Percentiles rank a stretch among this genome's conserved stretches.
phyloP scores from a whole-genome alignment of 35 echinoderm and acorn worm species.

The Heliocidaris tuberculata region DNA sequence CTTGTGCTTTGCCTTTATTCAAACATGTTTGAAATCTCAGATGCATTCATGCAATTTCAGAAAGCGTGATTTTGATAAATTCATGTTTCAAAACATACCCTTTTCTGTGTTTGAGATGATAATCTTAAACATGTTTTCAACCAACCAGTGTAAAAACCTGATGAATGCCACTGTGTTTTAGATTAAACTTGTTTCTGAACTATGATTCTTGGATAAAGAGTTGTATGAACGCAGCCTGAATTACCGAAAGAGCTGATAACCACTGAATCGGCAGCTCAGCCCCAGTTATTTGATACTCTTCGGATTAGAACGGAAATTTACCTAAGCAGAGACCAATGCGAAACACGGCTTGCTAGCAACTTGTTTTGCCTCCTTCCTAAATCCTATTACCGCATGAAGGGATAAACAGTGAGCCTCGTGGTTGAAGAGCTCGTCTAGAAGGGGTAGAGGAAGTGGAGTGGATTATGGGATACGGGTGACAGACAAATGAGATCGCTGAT shows the following conservation, averaged over 20 bases:
- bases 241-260: not conserved
- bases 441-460: not conserved
- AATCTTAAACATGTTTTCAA: too few relatives aligned
- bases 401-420: not conserved
- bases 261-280: not conserved
- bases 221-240: not conserved
- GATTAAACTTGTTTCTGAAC: not conserved
- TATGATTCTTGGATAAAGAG: not conserved
- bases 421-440: not conserved
- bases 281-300: not conserved
- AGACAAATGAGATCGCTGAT: not conserved
- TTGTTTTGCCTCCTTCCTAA: not conserved
- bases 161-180: too few relatives aligned
- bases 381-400: not conserved
- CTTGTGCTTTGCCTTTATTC: too few relatives aligned
- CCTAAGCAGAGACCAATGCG: not conserved
- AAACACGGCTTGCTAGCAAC: not conserved
- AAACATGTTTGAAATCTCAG: too few relatives aligned
- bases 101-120: too few relatives aligned
- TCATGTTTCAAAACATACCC: too few relatives aligned
- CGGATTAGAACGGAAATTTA: not conserved
- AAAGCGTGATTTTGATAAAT: too few relatives aligned
- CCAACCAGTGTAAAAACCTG: too few relatives aligned
- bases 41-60: too few relatives aligned
- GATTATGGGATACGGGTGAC: constrained; percentile 46